Evolutionary conservation across 2,888 invertebrate species (phyloP).

Genomic region (Pseudococcus jackbeardsleyi): DNA sequence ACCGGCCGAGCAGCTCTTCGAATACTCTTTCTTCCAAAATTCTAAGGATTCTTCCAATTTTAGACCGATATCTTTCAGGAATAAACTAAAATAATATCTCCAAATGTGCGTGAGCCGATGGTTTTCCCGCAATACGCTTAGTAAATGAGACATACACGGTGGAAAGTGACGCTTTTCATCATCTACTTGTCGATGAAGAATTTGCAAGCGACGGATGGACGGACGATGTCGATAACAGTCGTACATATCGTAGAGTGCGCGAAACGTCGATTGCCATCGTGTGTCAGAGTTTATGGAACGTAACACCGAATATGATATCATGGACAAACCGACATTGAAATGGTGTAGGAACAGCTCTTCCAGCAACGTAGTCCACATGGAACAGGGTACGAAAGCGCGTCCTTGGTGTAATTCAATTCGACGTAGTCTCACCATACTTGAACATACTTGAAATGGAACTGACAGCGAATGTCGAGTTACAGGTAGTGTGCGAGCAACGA

Average conservation of each 20-base stretch:
- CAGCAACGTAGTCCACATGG: slow-evolving; percentile 74
- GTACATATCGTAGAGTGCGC: slow-evolving; percentile 38
- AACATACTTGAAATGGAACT: slow-evolving; percentile 74
- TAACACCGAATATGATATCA: slow-evolving; percentile 67
- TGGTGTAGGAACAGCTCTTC: slow-evolving; percentile 72
- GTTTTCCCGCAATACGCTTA: slow-evolving; percentile 72
- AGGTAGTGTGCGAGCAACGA: not conserved
- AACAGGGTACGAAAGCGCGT: slow-evolving; percentile 73
- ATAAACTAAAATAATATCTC: slow-evolving; percentile 78
- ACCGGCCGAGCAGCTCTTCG: slow-evolving; percentile 67
- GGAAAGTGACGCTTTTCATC: slow-evolving; percentile 72
- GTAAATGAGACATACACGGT: slow-evolving; percentile 78
- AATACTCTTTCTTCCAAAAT: slow-evolving; percentile 79
- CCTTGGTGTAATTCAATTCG: slow-evolving; percentile 74
- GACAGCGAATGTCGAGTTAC: slow-evolving; percentile 68
- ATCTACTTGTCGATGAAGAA: slow-evolving; percentile 66
- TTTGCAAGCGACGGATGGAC: not conserved
- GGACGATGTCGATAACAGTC: not conserved
- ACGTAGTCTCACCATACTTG: slow-evolving; percentile 73
- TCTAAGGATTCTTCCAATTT: slow-evolving; percentile 76
- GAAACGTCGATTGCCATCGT: slow-evolving; percentile 67
- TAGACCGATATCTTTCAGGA: slow-evolving; percentile 81
- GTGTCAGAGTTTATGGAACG: slow-evolving; percentile 68
- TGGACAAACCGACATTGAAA: slow-evolving; percentile 68
- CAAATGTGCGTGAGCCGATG: slow-evolving; percentile 78